phyloP scores from a whole-genome alignment of 2,113 vertebrate species.

The Sus scrofa region T2T-Sscrofa CM000826.6:92338001-92338500 shows the following conservation, averaged over 20 bases:
- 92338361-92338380: no score
- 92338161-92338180: not conserved
- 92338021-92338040: not conserved
- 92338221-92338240: slow-evolving; percentile 25
- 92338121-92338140: not conserved
- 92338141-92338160: not conserved
- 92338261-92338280: no score
- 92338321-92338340: not conserved
- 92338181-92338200: not conserved
- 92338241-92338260: not conserved
- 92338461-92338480: not conserved
- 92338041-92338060: not conserved
- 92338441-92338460: not conserved
- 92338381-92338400: no score
- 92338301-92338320: not conserved
- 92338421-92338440: no score
- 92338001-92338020: not conserved
- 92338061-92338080: not conserved
- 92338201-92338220: not conserved
- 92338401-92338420: no score
- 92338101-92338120: not conserved
- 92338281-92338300: no score
- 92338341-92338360: no score
- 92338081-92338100: not conserved
- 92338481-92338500: slow-evolving; percentile 9